Conservation (phyloP, 2,113 vertebrate species). For the Clinocottus analis region DNA sequence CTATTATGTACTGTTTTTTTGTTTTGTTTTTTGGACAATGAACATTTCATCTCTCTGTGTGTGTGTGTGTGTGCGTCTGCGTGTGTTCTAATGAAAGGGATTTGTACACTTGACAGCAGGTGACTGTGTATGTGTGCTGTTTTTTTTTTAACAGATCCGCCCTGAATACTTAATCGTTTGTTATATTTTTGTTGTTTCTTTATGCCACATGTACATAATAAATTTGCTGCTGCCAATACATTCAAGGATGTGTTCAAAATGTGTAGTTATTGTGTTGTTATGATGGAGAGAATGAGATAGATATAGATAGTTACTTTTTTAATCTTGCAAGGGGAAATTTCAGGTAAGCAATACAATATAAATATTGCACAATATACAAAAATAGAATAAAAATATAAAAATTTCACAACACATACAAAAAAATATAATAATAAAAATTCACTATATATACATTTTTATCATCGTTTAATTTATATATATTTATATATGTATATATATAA, state of each 20-base stretch:
- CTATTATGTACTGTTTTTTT: constrained; percentile 7
- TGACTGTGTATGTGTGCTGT: neutral
- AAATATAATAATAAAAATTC: too few relatives aligned
- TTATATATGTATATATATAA: too few relatives aligned
- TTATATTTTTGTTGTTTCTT: constrained; percentile 50
- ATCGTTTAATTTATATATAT: too few relatives aligned
- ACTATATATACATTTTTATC: too few relatives aligned
- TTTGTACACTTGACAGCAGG: constrained; percentile 18
- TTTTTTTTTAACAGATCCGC: constrained; percentile 13
- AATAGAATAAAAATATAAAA: too few relatives aligned
- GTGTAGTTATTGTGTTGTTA: neutral
- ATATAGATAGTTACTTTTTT: too few relatives aligned
- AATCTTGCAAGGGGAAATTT: too few relatives aligned
- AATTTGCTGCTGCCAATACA: constrained; percentile 33
- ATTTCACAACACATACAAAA: too few relatives aligned
- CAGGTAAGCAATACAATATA: too few relatives aligned
- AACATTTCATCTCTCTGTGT: constrained; percentile 46
- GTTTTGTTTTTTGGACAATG: neutral
- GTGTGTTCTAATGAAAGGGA: constrained; percentile 33
- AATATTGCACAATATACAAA: too few relatives aligned
- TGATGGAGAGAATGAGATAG: too few relatives aligned
- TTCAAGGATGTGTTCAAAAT: neutral
- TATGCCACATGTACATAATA: constrained; percentile 69
- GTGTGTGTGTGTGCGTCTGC: neutral
- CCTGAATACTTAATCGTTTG: constrained; percentile 10